Base-by-base conservation (phyloP, 2,888 invertebrate species). In the Eilema sororculum region DNA sequence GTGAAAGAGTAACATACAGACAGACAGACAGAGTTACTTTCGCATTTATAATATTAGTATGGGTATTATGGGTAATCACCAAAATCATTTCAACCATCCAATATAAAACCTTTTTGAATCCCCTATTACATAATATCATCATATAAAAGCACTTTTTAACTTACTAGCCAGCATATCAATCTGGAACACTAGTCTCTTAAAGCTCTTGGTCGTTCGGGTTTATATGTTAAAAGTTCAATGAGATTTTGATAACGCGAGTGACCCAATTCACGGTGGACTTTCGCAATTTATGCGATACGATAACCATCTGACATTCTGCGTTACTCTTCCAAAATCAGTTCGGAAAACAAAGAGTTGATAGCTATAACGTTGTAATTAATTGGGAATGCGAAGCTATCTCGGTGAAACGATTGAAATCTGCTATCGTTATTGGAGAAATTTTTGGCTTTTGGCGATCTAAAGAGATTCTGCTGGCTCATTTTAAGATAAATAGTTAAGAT, bases 251-350 rank as follows among this genome's bases (percentile, higher is more conserved):
- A 56, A 68, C 61, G 56, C 41, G 41, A 57, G 46, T 58, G 68
- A 62, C 62, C 64, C 52, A 59, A 69, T 72, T 65, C 28, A 72
- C 46, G 71, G 66, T 60, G 59, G 59, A 52, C 52, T 59, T 69
- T 66, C 37, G 33, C 63, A 64, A 69, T 66, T 59, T 66, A 69
- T 58, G 62, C 63, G 62, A 30, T 52, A 60, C 33, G 41, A 68
- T 67, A 71, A 62, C 16, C 64, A 64, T 46, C 66, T 69, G 37
- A 67, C 30, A 72, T 69, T 58, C 63, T 58, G 13, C 28, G 22
- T 64, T 68, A 46, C 33, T 59, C 41, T 56, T n/a, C 30, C 24
- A 13, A 30, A 66, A 59, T 59, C 59, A 52, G 33, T 41, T 33
- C 41, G 58, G 62, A 28, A 72, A 65, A 66, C 62, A 68, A 72